Evolutionary conservation across 1,140 invertebrate genomes (phyloP), one percentile per base, ranked within the genome.

Genomic region (Drosophila bipectinata): DNA sequence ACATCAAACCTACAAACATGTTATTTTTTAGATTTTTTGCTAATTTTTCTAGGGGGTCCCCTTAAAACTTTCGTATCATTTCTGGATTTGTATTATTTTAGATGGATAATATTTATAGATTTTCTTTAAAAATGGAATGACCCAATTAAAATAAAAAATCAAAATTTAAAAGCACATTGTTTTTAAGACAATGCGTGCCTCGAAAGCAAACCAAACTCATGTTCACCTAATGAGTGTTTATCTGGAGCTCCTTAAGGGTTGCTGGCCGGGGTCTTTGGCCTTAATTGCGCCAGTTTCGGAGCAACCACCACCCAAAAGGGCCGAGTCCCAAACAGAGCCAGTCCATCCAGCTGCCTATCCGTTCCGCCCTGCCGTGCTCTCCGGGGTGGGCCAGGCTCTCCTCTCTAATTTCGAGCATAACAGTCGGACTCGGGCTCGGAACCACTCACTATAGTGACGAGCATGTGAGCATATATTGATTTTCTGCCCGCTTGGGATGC

Each of bases 401-500:
- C 41, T 39, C 39, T 30, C 63, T 34, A 49, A 54, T 54, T 24
- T 18, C 12, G 15, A 47, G 44, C 44, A 18, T 47, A 21, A 21
- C 18, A 47, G 44, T 47, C 44, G 44, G 44, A 47, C 44, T 47
- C 44, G 44, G 44, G 44, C 24, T 47, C 44, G 44, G 30, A 21
- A 26, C 7, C 32, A 41, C 26, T 53, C 62, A 21, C 26, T 9
- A 12, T 26, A 69, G 63, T 48, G 44, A 64, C 44, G 52, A 30
- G 51, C 26, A 39, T 34, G 49, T 55, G 52, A 47, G 54, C 52
- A 61, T 44, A 55, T 88, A 88, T 88, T 72, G 82, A 85, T 85
- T 85, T 85, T 85, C 61, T 62, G 66, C 44, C 47, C 59, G 49
- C 55, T 84, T 69, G 67, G 76, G 83, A 76, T 87, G 83, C 83